Base-by-base conservation (phyloP, 2,888 invertebrate genomes). In the Cosmopolites sordidus region DNA sequence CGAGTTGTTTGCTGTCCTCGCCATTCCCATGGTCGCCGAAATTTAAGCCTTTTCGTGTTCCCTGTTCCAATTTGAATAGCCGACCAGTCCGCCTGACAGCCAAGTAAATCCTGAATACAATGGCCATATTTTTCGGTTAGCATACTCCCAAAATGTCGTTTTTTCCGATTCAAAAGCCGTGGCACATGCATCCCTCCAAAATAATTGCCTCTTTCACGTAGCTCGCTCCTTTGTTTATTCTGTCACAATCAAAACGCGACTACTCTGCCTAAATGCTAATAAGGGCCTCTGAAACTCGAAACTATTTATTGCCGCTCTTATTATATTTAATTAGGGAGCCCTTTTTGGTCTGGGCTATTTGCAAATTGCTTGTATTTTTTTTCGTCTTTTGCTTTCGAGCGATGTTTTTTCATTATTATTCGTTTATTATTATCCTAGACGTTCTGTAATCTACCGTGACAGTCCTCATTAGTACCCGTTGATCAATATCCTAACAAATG, bases 61-160 rank as follows among this genome's bases (percentile, higher is more conserved):
- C 48, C 50, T 33, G 56, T 56, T 53, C 53, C 52, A 56, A 56
- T 56, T 56, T 56, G 59, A 60, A 59, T 61, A 59, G 62, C 60
- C 59, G 59, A 61, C 53, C 56, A 50, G 56, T 52, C 49, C 37
- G 41, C 15, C 17, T 56, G 56, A 56, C 53, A 59, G 62, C 58
- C 51, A 58, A 58, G 63, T 63, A 63, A 61, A 63, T 65, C 63
- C 61, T 64, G 72, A 72, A 73, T 70, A 73, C 73, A 73, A 73
- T 73, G 72, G 71, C 68, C 67, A 67, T 56, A 56, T 69, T 69
- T 68, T 71, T 71, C 70, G 69, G 69, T 71, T 71, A 71, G 69
- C 70, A 70, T 71, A 71, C 68, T 67, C 66, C 69, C 69, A 66
- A 71, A 71, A 71, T 67, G 68, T 69, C 69, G 66, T 48, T 55